Evolutionary conservation across 2,797 vertebrate genomes (phyloP), one percentile per base, ranked within the genome.

Genomic region (Anabas testudineus): DNA sequence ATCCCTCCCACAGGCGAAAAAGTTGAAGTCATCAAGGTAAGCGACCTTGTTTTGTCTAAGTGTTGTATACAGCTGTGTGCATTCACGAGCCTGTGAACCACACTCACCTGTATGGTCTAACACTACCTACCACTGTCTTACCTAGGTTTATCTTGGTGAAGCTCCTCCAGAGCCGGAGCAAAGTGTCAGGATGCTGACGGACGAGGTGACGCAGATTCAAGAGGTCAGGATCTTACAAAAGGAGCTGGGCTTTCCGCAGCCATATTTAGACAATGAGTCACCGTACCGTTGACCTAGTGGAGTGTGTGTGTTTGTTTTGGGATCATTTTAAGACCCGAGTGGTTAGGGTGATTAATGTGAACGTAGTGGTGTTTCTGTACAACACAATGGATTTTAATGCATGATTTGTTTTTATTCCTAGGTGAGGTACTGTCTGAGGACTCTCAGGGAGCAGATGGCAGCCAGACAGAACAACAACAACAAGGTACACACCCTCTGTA

Each of bases 181-280:
- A 67, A 91, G 87, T 1, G 71, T 95, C 60, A 94, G 60, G 74
- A 97, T 96, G 86, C 90, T 97, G 74, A 96, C 94, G 5, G 97
- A 96, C 2, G 96, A 98, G 88, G 95, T 94, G 36, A 91, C 95
- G 2, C 95, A 97, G 68, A 96, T 96, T 57, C 96, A 97, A 83
- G 96, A 97, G 96, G 97, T 97, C 37, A 87, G 91, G 82, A 67
- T 39, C 6, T 12, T 19, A 53, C 64, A 14, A 14, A 26, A 24
- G 0, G 24, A 19, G 15, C 10, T 26, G 15, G 34, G 18, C 19
- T 21, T 51, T 41, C 42, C 14, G 7, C 6, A 19, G 21, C 16
- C 7, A 4, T 21, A 21, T 51, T 39, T 60, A 71, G 62, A 70
- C 52, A 19, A 19, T 72, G 75, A 85, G 43, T 76, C 58, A 85